Percentiles rank a stretch among this genome's conserved stretches.
Conservation (phyloP, 2,888 invertebrate species). For the Nezara viridula region DNA sequence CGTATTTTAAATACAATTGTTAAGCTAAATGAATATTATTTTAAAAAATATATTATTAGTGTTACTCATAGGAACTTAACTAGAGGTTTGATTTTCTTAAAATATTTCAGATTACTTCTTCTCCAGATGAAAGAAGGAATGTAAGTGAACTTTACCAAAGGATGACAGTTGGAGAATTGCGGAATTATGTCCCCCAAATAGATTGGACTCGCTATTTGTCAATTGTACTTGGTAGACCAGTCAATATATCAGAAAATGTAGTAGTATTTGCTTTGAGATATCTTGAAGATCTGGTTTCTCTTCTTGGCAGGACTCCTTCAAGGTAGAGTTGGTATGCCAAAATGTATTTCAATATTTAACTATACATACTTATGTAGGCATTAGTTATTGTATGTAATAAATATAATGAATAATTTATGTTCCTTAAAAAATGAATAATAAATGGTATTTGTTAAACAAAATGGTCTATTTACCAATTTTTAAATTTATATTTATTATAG, state of each 20-base stretch:
- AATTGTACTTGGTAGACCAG: conserved; percentile 77
- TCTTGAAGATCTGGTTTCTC: conserved; percentile 77
- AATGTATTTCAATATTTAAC: conserved; percentile 8
- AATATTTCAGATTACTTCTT: conserved; percentile 77
- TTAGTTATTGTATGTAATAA: neutral
- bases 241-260: conserved; percentile 76
- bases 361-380: neutral
- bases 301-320: conserved; percentile 71
- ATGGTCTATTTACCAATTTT: too few relatives aligned
- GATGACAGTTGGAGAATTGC: conserved; percentile 80
- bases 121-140: conserved; percentile 85
- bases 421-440: too few relatives aligned
- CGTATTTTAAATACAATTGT: neutral
- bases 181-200: conserved; percentile 78
- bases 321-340: conserved; percentile 66
- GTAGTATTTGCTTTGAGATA: conserved; percentile 83
- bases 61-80: neutral
- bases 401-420: too few relatives aligned
- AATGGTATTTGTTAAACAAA: too few relatives aligned
- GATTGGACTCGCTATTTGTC: conserved; percentile 81
- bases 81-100: neutral
- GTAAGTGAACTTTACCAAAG: conserved; percentile 87
- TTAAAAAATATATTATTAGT: neutral
- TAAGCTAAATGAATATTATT: neutral
- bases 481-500: too few relatives aligned